phyloP scores from a whole-genome alignment of 2,797 vertebrate species.

The Sitta carolinensis region DNA sequence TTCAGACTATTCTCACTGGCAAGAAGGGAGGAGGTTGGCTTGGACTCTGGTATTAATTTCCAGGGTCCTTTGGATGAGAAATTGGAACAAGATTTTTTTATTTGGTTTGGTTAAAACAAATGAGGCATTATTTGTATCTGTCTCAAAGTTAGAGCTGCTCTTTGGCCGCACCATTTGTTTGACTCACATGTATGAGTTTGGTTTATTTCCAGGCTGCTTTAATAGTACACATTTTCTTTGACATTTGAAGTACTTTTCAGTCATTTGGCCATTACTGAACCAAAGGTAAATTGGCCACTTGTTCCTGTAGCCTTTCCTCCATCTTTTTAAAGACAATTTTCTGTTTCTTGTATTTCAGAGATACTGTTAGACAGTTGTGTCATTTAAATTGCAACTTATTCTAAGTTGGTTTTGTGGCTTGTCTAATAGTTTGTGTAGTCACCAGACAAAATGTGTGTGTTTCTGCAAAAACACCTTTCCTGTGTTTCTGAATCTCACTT shows the following conservation, averaged over 20 bases:
- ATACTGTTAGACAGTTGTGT: not conserved
- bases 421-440: not conserved
- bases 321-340: not conserved
- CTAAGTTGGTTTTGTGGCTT: not conserved
- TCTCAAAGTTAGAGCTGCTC: not conserved
- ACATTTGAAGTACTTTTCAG: not conserved
- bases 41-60: not conserved
- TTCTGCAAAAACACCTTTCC: not conserved
- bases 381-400: not conserved
- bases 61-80: not conserved
- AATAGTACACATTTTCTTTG: not conserved
- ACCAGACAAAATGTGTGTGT: not conserved
- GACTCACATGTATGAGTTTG: not conserved
- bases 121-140: not conserved
- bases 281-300: not conserved
- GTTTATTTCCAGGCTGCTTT: not conserved
- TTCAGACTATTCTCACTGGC: not conserved
- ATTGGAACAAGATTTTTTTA: not conserved
- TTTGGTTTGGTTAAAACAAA: slow-evolving; percentile 5
- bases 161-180: not conserved
- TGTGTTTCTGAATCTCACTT: not conserved
- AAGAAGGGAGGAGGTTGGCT: not conserved
- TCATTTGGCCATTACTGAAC: not conserved
- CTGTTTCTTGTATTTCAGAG: not conserved
- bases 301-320: not conserved